phyloP scores from a whole-genome alignment of 2,797 vertebrate species.

The Rhabdophis nuchalis region DNA sequence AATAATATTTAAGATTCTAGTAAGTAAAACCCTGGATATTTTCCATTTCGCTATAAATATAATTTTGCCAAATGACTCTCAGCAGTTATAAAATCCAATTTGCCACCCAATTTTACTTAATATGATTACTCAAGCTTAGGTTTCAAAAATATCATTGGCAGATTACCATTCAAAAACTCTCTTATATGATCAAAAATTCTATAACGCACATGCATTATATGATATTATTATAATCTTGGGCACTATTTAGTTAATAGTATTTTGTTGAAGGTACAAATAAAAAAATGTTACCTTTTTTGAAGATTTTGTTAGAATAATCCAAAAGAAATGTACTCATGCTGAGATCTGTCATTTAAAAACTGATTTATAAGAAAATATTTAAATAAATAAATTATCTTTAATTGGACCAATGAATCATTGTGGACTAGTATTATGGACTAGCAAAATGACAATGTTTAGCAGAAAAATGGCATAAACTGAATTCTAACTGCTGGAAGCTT shows the following conservation, averaged over 20 bases:
- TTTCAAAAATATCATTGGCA: background rate
- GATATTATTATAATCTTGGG: background rate
- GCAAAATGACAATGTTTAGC: background rate
- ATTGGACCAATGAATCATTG: background rate
- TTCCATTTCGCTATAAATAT: background rate
- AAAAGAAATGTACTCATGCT: background rate
- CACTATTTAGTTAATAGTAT: background rate
- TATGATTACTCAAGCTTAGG: background rate
- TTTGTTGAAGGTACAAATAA: background rate
- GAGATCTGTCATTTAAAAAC: background rate
- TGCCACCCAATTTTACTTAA: background rate
- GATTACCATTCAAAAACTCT: background rate
- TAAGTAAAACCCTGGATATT: background rate
- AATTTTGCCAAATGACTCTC: background rate
- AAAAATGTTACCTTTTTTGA: background rate
- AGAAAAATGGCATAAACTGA: background rate
- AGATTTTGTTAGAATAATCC: background rate
- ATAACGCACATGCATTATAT: background rate
- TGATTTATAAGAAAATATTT: background rate
- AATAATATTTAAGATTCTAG: background rate
- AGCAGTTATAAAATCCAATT: background rate
- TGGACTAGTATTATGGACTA: background rate
- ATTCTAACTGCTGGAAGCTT: background rate
- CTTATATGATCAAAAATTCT: background rate
- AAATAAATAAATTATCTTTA: background rate